Evolutionary conservation across 2,888 invertebrate genomes (phyloP).

Genomic region (Drosophila austrosaltans): DNA sequence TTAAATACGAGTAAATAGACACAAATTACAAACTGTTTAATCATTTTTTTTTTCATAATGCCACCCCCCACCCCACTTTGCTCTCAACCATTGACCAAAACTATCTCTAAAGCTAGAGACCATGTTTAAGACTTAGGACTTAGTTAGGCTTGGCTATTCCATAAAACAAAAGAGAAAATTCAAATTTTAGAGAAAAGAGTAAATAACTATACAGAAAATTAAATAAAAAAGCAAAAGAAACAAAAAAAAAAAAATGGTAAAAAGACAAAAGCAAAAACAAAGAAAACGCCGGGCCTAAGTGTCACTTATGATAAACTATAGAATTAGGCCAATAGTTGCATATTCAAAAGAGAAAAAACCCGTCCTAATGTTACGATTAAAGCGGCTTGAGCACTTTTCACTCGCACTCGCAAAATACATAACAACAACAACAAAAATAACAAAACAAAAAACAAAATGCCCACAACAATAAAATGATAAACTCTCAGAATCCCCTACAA

Average conservation of each 20-base stretch:
- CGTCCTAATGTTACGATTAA: slow-evolving; percentile 13
- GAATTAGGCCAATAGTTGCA: slow-evolving; percentile 12
- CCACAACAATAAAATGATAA: slow-evolving; percentile 22
- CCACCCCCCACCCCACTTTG: not conserved
- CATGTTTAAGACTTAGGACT: slow-evolving; percentile 11
- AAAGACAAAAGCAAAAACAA: not conserved
- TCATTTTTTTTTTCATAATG: too few relatives aligned
- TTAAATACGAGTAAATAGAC: not conserved
- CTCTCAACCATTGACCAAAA: slow-evolving; percentile 10
- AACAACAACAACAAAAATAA: slow-evolving; percentile 1
- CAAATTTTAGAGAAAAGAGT: not conserved
- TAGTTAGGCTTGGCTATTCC: slow-evolving; percentile 9
- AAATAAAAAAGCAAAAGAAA: not conserved
- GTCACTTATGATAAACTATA: slow-evolving; percentile 15
- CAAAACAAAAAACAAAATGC: slow-evolving; percentile 1
- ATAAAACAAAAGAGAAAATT: not conserved
- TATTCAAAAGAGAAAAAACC: slow-evolving; percentile 15
- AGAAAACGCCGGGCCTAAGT: slow-evolving; percentile 5
- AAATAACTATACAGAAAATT: not conserved
- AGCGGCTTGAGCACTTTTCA: slow-evolving; percentile 14
- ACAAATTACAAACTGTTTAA: not conserved
- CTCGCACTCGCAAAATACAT: slow-evolving; percentile 28
- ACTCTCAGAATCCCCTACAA: slow-evolving; percentile 29
- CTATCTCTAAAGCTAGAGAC: slow-evolving; percentile 11
- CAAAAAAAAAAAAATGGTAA: not conserved